phyloP scores from a whole-genome alignment of 2,797 vertebrate species.

The Furcifer pardalis region DNA sequence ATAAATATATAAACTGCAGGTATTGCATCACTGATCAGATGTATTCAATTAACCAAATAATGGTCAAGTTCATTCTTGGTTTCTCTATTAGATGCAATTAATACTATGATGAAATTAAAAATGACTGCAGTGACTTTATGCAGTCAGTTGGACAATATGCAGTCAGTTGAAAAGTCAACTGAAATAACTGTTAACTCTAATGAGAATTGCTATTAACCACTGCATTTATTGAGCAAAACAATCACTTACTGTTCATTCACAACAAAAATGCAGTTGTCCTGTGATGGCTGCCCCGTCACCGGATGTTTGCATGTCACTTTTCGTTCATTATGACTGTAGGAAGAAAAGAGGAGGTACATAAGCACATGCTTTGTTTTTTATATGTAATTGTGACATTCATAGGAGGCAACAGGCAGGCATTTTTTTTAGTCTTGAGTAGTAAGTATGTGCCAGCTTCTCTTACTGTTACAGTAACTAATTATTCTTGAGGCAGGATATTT shows the following conservation, averaged over 20 bases:
- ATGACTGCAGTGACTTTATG: not conserved
- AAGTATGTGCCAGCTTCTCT: constrained; percentile 8
- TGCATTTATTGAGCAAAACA: constrained; percentile 13
- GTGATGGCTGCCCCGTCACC: constrained; percentile 90
- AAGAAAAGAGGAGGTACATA: constrained; percentile 41
- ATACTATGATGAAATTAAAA: not conserved
- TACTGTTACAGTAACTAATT: not conserved
- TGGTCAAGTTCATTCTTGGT: not conserved
- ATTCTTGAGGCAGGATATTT: constrained; percentile 10
- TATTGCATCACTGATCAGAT: not conserved
- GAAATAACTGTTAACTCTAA: not conserved
- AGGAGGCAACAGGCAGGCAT: not conserved
- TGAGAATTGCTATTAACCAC: not conserved
- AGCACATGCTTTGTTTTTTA: not conserved
- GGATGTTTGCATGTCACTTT: constrained; percentile 98
- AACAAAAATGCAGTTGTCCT: constrained; percentile 99
- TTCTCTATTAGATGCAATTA: not conserved
- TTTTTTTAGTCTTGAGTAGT: constrained; percentile 6
- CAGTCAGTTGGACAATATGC: not conserved
- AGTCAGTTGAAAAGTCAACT: not conserved
- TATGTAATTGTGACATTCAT: constrained; percentile 9
- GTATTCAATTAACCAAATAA: not conserved
- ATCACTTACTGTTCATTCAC: constrained; percentile 97
- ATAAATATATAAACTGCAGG: not conserved
- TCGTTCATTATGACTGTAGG: constrained; percentile 91